Base-by-base conservation (phyloP, 2,113 vertebrate genomes). In the Microcebus tavaratra region DNA sequence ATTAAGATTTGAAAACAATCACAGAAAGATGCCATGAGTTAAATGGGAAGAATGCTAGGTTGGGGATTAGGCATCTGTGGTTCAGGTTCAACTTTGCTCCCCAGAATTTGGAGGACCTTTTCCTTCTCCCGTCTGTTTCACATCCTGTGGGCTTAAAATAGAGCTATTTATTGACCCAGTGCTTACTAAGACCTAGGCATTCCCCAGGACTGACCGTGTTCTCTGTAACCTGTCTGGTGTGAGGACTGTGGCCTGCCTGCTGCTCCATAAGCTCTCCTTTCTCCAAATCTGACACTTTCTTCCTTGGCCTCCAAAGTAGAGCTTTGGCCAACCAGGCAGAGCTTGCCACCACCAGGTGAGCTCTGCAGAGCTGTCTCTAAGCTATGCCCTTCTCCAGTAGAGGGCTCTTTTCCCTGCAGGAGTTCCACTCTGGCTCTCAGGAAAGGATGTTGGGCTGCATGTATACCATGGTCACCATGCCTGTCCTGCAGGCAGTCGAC, bases 1-100 rank as follows among this genome's bases (percentile, higher is more conserved):
- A 90, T 81, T 84, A 93, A 93, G 36, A 92, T 73, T 88, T 97
- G 39, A 88, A 85, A 84, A 81, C 61, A 91, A 45, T 91, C 92
- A 53, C 3, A 65, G 61, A 89, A 78, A 39, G 80, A 94, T 53
- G 21, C 36, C 67, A 8, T 55, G 17, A 48, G 25, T 80, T 89
- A 73, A 78, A 57, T 88, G 59, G 61, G 63, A 87, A 91, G 63
- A 91, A 80, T 59, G 25, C 45, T 70, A 39, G 57, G 6, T 39
- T 89, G 39, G 29, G 13, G 34, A 78, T 55, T 67, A 39, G 90
- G 39, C 57, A 88, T 90, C 72, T 59, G 72, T 81, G 85, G 57
- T 67, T 96, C 67, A 86, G 59, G 45, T 9, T 91, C 72, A 93
- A 5, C 42, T 88, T 95, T 85, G 39, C 23, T 88, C 2, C 15